Evolutionary conservation across 2,888 invertebrate species (phyloP).

Genomic region (Xanthorhoe spadicearia): DNA sequence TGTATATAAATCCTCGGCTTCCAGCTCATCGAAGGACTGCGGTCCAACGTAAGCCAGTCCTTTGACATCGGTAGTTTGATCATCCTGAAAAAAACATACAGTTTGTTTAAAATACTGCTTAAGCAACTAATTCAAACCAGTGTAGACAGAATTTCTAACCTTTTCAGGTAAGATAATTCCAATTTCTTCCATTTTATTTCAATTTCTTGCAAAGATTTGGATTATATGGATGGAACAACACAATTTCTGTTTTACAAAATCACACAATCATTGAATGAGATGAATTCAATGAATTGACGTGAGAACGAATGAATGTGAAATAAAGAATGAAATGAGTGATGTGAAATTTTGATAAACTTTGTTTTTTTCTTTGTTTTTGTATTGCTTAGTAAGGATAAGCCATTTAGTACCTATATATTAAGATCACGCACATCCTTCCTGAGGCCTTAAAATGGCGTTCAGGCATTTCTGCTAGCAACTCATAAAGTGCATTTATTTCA

Average conservation of each 20-base stretch:
- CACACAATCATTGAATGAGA: constrained; percentile 13
- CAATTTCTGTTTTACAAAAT: constrained; percentile 2
- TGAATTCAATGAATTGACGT: not conserved
- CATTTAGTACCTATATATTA: no score
- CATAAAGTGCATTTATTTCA: no score
- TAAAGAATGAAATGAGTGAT: not conserved
- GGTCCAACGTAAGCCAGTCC: constrained; percentile 87
- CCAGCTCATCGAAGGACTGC: constrained; percentile 91
- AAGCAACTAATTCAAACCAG: constrained; percentile 1
- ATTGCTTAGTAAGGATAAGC: no score
- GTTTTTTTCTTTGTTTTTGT: no score
- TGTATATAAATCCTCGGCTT: constrained; percentile 96
- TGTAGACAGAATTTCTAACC: constrained; percentile 75
- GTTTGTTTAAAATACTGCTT: constrained; percentile 27
- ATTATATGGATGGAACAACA: not conserved
- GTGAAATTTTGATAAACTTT: no score
- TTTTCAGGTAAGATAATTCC: constrained; percentile 92
- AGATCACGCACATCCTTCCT: no score
- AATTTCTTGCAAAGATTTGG: constrained; percentile 7
- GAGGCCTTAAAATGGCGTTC: no score
- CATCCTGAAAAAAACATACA: constrained; percentile 79
- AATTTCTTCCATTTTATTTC: constrained; percentile 90
- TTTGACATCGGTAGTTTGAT: constrained; percentile 86
- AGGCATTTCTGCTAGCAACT: no score
- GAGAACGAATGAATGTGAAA: not conserved